Evolutionary conservation across 2,797 vertebrate species (phyloP), one percentile per base, ranked within the genome.

Genomic region (Enteromius fasciolatus): DNA sequence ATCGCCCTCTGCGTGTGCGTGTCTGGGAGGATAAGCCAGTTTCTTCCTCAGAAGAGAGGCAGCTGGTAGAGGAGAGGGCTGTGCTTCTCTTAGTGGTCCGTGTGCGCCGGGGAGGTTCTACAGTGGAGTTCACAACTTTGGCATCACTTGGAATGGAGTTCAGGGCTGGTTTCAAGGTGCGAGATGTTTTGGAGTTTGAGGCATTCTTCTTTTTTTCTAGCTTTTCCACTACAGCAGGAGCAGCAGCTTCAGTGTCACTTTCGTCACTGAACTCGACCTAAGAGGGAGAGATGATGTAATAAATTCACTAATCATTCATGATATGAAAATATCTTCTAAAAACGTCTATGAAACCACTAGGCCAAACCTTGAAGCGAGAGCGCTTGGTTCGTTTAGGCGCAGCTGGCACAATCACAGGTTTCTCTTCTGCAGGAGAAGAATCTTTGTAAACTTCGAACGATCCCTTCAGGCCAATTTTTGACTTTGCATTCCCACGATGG

Each of bases 221-320:
- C 86, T 88, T 93, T 80, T 86, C 89, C 17, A 80, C 7, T 46
- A 90, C 86, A 23, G 66, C 28, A 18, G 46, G 67, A 11, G 67
- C 46, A 10, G 73, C 50, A 0, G 79, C 75, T 69, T 99, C 97
- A 0, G 83, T 1, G 25, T 97, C 97, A n/a, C 97, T 97, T 87
- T 97, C 96, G 33, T 98, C 97, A 0, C 96, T 98, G 86, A 98
- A 99, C 0, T 90, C 93, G 84, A 96, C 93, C 97, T 98, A 64
- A 48, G 87, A 14, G n/a, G 86, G 1, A 64, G 44, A 64, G 23
- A 4, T 52, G 20, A 36, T 33, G 54, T 1, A 17, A 39, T 74
- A 4, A 54, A 36, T 74, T 74, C 33, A 39, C 3, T 23, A 5
- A 31, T 1, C 0, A 59, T n/a, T 80, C 15, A 44, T 41, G 6